Conservation (phyloP, 2,113 vertebrate genomes). For the Psittacula cyanocephala region DNA sequence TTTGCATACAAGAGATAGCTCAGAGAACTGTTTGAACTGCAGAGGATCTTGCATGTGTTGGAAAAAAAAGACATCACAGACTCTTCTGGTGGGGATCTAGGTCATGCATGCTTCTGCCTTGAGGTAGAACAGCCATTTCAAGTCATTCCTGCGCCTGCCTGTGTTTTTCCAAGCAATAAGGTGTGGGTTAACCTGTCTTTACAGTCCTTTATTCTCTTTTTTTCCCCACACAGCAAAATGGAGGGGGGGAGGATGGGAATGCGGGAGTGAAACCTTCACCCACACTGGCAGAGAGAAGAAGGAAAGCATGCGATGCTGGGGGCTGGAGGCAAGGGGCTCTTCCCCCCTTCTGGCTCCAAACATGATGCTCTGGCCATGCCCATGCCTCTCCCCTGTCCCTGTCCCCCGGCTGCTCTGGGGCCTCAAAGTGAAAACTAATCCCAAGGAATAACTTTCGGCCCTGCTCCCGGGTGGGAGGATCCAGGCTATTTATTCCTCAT, state of each 20-base stretch:
- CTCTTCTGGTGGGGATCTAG: background rate
- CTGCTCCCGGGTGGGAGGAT: background rate
- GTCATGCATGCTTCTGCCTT: background rate
- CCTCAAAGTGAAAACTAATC: slow-evolving; percentile 36
- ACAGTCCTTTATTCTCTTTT: background rate
- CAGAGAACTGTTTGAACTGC: background rate
- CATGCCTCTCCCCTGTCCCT: background rate
- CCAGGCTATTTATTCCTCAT: slow-evolving; percentile 53
- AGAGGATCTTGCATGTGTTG: background rate
- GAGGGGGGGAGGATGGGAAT: background rate
- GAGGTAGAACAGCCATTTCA: background rate
- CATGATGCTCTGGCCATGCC: background rate
- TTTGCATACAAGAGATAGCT: background rate
- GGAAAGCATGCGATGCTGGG: background rate
- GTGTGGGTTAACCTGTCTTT: background rate
- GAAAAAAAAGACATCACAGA: background rate
- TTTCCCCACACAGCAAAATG: background rate
- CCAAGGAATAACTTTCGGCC: background rate
- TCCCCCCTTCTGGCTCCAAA: background rate
- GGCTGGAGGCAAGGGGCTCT: background rate
- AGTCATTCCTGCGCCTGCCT: background rate
- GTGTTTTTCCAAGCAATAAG: background rate
- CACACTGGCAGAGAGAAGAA: background rate
- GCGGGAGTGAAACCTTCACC: background rate
- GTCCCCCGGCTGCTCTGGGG: background rate